A percentile compares a stretch with the other conserved stretches of the same genome.
Evolutionary conservation across 2,888 invertebrate genomes (phyloP).

Genomic region (Andricus quercusramuli): DNA sequence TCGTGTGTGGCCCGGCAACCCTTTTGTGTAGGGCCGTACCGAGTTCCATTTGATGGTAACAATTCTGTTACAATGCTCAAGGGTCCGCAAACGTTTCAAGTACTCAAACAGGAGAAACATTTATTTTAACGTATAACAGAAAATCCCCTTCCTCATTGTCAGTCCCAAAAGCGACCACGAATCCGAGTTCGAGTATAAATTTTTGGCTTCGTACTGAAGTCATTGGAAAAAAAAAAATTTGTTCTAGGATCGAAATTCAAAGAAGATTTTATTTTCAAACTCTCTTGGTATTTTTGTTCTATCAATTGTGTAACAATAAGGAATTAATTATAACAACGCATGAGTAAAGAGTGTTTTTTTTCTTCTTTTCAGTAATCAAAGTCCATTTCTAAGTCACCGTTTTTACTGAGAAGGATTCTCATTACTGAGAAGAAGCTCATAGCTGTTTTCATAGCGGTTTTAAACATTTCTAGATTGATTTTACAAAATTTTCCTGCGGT

Average conservation of each 20-base stretch:
- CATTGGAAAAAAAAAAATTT: too few species aligned
- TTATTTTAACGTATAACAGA: too few species aligned
- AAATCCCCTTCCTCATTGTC: too few species aligned
- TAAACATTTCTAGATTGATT: constrained; percentile 51
- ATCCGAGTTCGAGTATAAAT: too few species aligned
- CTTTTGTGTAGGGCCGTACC: too few species aligned
- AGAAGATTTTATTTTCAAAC: background rate
- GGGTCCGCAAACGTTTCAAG: too few species aligned
- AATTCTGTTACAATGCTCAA: too few species aligned
- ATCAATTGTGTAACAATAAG: background rate
- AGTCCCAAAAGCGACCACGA: too few species aligned
- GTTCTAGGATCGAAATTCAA: background rate
- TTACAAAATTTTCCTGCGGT: constrained; percentile 50
- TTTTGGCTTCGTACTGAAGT: too few species aligned
- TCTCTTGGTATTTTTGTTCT: background rate
- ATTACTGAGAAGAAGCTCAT: constrained; percentile 55
- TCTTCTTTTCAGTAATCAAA: background rate
- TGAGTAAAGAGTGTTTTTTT: background rate
- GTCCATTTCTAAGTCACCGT: background rate
- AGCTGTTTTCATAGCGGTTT: constrained; percentile 52
- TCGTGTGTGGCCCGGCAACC: too few species aligned
- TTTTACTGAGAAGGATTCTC: constrained; percentile 50
- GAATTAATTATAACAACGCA: background rate
- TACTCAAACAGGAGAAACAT: too few species aligned
- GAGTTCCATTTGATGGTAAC: too few species aligned